phyloP scores from a whole-genome alignment of 2,113 vertebrate genomes.

The Melanocharis versteri region DNA sequence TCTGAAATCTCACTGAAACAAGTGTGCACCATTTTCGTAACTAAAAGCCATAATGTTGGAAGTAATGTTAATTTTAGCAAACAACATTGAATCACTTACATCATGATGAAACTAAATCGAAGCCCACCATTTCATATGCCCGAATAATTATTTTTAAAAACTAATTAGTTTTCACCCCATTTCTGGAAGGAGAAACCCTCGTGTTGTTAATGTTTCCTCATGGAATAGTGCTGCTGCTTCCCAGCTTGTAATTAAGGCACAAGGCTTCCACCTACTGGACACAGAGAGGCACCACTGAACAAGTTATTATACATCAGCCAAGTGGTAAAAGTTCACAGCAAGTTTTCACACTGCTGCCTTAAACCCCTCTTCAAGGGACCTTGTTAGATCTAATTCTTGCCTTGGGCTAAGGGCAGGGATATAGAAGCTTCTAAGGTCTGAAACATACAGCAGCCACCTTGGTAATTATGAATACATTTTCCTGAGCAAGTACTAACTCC shows the following conservation, averaged over 20 bases:
- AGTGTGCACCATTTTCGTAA: not conserved
- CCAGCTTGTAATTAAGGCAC: not conserved
- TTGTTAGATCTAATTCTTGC: not conserved
- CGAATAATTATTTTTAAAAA: not conserved
- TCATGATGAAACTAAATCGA: not conserved
- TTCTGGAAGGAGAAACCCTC: not conserved
- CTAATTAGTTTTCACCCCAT: not conserved
- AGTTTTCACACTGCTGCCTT: not conserved
- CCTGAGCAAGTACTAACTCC: not conserved
- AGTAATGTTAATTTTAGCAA: not conserved
- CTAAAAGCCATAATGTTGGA: not conserved
- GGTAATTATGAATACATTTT: not conserved
- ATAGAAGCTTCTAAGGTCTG: not conserved
- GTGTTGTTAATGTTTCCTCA: not conserved
- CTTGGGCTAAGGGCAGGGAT: not conserved
- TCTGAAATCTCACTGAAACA: not conserved
- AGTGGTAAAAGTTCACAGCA: fast-evolving
- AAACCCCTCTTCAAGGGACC: not conserved
- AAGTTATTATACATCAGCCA: not conserved
- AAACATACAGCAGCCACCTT: not conserved
- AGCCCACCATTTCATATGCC: not conserved
- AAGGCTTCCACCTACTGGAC: slow-evolving; percentile 5
- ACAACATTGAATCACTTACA: not conserved
- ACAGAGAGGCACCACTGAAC: not conserved
- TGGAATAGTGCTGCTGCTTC: not conserved